Evolutionary conservation across 2,797 vertebrate species (phyloP).

Genomic region (Phataginus tetradactyla): DNA sequence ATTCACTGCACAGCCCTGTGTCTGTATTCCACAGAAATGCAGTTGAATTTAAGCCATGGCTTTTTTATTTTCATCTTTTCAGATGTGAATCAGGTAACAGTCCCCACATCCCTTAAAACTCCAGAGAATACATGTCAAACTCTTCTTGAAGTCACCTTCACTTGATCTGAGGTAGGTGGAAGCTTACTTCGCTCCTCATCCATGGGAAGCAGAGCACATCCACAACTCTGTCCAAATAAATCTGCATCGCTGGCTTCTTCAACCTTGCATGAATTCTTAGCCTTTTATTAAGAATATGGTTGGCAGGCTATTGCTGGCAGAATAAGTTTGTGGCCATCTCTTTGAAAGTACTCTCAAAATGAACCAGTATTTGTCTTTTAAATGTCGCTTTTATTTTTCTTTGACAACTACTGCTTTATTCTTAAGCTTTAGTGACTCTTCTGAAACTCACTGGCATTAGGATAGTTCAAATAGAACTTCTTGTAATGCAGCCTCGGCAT

Average conservation of each 20-base stretch:
- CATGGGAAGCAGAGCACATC: background rate
- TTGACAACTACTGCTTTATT: background rate
- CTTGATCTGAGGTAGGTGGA: background rate
- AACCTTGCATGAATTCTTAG: background rate
- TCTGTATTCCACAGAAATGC: background rate
- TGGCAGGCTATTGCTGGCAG: background rate
- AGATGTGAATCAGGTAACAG: background rate
- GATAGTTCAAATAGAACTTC: background rate
- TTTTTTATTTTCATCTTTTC: background rate
- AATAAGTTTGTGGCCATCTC: background rate
- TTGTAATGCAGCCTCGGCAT: background rate
- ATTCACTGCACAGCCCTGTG: background rate
- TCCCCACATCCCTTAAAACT: background rate
- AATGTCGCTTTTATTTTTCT: slow-evolving; percentile 10
- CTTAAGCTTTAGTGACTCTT: background rate
- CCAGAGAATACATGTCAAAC: background rate
- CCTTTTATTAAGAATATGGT: background rate
- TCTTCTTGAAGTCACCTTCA: background rate
- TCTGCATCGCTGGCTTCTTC: background rate
- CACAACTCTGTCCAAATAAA: background rate
- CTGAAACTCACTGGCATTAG: background rate
- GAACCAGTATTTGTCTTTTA: background rate
- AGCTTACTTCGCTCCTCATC: background rate
- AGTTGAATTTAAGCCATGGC: background rate
- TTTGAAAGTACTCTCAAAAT: background rate